phyloP scores from a whole-genome alignment of 2,797 vertebrate species.

The Myiotriccus ornatus region DNA sequence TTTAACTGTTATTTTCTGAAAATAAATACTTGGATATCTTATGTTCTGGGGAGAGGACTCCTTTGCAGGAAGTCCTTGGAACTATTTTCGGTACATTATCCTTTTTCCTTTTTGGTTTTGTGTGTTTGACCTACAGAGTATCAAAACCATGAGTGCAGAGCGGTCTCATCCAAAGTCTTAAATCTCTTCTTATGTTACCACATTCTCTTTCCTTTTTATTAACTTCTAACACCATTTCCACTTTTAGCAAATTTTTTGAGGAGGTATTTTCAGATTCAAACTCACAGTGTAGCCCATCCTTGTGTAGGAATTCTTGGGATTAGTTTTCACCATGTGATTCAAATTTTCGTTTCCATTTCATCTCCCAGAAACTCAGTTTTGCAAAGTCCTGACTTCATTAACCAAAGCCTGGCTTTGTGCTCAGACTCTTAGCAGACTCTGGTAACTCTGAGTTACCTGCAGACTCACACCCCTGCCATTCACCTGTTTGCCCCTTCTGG shows the following conservation, averaged over 20 bases:
- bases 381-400: neutral
- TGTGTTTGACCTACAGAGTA: neutral
- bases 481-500: neutral
- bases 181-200: neutral
- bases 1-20: neutral
- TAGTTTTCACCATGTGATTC: neutral
- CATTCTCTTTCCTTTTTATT: neutral
- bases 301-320: neutral
- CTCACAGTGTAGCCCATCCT: neutral
- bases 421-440: neutral
- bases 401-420: neutral
- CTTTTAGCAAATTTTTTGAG: neutral
- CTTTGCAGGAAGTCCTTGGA: neutral
- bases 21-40: neutral
- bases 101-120: neutral
- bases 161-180: neutral
- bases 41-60: neutral
- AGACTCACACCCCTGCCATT: neutral
- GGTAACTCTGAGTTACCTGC: neutral
- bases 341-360: neutral
- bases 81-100: neutral
- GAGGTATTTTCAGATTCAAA: neutral
- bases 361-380: neutral
- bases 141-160: neutral
- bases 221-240: neutral